A percentile compares a stretch with the other conserved stretches of the same genome.
Conservation (phyloP, 2,113 vertebrate genomes). For the Coptodon bakossiorum region DNA sequence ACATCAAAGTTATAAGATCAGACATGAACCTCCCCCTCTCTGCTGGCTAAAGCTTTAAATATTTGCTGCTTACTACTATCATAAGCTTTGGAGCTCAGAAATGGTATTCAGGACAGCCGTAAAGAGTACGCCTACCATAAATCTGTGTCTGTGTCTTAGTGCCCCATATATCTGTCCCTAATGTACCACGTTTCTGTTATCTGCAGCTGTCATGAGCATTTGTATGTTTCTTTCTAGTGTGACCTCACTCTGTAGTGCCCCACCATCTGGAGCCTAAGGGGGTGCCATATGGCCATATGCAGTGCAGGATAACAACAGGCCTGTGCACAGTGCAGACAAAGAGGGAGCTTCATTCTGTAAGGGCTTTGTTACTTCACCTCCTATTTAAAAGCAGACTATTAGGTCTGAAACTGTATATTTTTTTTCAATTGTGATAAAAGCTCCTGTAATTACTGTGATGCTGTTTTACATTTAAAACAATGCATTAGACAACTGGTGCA, state of each 20-base stretch:
- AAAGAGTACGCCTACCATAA: not conserved
- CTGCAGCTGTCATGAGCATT: not conserved
- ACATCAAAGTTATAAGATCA: not conserved
- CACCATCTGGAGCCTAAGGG: conserved; percentile 26
- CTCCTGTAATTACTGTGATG: not conserved
- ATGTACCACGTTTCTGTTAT: not conserved
- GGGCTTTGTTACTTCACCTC: not conserved
- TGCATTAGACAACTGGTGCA: not conserved
- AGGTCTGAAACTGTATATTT: not conserved
- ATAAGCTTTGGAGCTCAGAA: not conserved
- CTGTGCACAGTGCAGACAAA: not conserved
- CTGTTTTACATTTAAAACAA: not conserved
- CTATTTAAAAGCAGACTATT: not conserved
- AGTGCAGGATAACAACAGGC: not conserved
- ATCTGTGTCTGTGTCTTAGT: not conserved
- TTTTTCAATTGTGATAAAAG: not conserved
- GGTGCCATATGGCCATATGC: conserved; percentile 31
- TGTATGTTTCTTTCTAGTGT: not conserved
- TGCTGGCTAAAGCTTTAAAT: not conserved
- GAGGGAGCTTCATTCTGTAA: not conserved
- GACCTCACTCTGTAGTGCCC: not conserved
- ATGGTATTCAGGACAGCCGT: not conserved
- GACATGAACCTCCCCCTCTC: not conserved
- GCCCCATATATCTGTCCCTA: not conserved
- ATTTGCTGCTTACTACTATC: not conserved